Evolutionary conservation across 2,797 vertebrate genomes (phyloP).

Genomic region (Neosilurus mollespiculum): DNA sequence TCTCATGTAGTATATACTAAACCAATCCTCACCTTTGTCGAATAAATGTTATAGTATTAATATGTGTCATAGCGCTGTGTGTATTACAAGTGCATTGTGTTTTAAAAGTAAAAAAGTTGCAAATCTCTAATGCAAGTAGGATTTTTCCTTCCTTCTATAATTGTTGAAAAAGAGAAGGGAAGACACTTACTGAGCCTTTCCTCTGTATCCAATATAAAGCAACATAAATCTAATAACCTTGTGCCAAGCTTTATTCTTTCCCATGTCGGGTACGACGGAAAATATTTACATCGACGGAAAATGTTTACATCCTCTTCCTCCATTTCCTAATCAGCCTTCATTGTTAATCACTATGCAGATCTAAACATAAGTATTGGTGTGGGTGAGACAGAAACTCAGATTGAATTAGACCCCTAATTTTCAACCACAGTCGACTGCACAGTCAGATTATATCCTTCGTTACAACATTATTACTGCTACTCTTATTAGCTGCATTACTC

Average conservation of each 20-base stretch:
- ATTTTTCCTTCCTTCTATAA: background rate
- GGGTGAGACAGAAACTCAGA: constrained; percentile 5
- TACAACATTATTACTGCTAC: background rate
- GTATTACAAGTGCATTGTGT: no score
- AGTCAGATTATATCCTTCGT: background rate
- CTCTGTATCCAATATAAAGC: background rate
- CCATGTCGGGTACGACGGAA: background rate
- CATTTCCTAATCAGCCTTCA: constrained; percentile 8
- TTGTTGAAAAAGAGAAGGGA: background rate
- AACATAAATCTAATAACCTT: background rate
- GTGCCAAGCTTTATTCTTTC: background rate
- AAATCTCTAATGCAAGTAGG: background rate
- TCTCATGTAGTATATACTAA: no score
- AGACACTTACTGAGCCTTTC: background rate
- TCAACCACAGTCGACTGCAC: no score
- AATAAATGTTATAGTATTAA: no score
- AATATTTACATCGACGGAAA: background rate
- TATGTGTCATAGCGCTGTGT: no score
- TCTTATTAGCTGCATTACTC: background rate
- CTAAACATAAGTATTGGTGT: constrained; percentile 4
- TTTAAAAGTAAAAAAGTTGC: background rate
- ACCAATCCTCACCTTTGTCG: no score
- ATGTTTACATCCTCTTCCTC: constrained; percentile 3
- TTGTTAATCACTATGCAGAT: constrained; percentile 13
- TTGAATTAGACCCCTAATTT: background rate